These are phyloP conservation scores for Paraplagusia blochii DNA, from an alignment of 2,113 vertebrate species.

Conservation along the genomic window DNA sequence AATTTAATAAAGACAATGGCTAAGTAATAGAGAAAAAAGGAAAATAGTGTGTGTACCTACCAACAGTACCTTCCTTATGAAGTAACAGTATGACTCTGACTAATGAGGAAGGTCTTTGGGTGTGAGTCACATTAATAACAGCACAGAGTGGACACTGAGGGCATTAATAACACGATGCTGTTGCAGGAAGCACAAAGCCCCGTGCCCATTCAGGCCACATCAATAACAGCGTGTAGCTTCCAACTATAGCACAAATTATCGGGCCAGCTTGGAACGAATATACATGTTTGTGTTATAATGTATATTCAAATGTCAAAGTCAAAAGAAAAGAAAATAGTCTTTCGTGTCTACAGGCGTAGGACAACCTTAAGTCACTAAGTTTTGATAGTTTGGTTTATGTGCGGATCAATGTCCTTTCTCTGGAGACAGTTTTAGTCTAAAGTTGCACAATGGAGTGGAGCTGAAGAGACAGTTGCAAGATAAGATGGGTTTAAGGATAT, in stretches of 20 bases:
- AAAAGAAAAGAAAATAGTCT: constrained; percentile 37
- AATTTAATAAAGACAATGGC: not conserved
- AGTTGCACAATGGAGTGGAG: too few relatives aligned
- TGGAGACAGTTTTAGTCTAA: too few relatives aligned
- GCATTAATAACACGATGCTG: constrained; percentile 62
- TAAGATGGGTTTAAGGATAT: too few relatives aligned
- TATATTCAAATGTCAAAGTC: not conserved
- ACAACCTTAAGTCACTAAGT: too few relatives aligned
- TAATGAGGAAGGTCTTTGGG: constrained; percentile 72
- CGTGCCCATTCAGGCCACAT: constrained; percentile 37
- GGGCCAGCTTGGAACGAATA: constrained; percentile 21
- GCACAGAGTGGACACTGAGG: constrained; percentile 57
- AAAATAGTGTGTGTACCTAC: constrained; percentile 24
- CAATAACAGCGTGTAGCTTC: constrained; percentile 62
- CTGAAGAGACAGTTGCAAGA: too few relatives aligned
- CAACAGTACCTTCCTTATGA: constrained; percentile 18
- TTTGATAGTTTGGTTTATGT: too few relatives aligned
- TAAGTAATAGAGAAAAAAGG: constrained; percentile 3
- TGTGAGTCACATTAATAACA: constrained; percentile 76
- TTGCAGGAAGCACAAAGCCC: constrained; percentile 43
- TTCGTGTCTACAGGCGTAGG: constrained; percentile 19
- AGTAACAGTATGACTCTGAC: constrained; percentile 60
- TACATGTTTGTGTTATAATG: constrained; percentile 17
- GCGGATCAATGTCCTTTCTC: too few relatives aligned
- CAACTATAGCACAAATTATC: constrained; percentile 57